Conservation (phyloP, 2,888 invertebrate genomes). For the Margaritifera margaritifera region DNA sequence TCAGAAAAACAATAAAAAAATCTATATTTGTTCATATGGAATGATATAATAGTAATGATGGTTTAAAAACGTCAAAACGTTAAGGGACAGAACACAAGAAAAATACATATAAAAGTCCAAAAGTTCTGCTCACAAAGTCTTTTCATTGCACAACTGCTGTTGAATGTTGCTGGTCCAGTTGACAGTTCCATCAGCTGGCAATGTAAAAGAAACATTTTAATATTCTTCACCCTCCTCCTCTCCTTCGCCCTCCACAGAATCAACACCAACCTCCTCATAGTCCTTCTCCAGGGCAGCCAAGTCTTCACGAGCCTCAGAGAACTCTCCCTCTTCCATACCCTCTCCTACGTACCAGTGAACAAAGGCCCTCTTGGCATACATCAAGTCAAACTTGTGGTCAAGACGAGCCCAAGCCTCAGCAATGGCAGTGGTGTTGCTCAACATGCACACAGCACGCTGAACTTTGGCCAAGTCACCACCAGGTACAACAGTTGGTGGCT, state of each 20-base stretch:
- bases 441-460: conserved; percentile 84
- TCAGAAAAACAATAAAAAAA: no score
- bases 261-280: conserved; percentile 67
- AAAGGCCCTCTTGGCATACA: conserved; percentile 55
- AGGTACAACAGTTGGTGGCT: conserved; percentile 79
- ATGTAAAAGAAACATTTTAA: no score
- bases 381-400: conserved; percentile 58
- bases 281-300: conserved; percentile 63
- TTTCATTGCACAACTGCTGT: no score
- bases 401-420: conserved; percentile 89
- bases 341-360: conserved; percentile 53
- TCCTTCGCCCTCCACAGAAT: conserved; percentile 16
- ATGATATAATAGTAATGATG: no score
- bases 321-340: conserved; percentile 61
- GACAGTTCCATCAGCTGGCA: no score
- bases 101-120: no score
- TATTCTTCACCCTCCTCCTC: neutral
- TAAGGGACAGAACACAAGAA: no score
- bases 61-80: no score
- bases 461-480: conserved; percentile 67
- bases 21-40: no score
- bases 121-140: no score
- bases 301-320: conserved; percentile 60
- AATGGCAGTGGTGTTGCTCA: conserved; percentile 92
- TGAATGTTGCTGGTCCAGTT: no score